A percentile compares a stretch with the other conserved stretches of the same genome.
phyloP scores from a whole-genome alignment of 2,797 vertebrate genomes.

The Poecile montanus region DNA sequence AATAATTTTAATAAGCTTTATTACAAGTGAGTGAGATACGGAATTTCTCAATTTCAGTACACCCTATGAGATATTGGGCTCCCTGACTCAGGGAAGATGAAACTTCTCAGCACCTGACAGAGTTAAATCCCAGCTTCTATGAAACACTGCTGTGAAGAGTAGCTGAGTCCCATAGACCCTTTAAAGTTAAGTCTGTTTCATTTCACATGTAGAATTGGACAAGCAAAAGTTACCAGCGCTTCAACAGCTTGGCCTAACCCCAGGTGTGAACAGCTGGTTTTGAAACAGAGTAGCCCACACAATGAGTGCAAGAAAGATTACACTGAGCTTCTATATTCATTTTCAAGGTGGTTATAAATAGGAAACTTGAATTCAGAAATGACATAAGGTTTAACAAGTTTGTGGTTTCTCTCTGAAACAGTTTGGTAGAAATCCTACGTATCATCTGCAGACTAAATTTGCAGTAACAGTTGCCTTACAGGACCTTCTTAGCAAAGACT shows the following conservation, averaged over 20 bases:
- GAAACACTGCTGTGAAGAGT: background rate
- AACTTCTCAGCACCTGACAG: background rate
- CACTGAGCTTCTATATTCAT: background rate
- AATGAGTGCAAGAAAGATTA: background rate
- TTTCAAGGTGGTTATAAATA: background rate
- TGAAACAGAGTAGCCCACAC: conserved; percentile 26
- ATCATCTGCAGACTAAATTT: background rate
- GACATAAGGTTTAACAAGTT: background rate
- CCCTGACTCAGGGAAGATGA: background rate
- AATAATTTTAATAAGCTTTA: conserved; percentile 55
- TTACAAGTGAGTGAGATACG: background rate
- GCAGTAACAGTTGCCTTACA: background rate
- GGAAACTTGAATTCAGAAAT: background rate
- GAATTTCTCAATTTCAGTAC: conserved; percentile 29
- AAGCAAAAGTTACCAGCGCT: conserved; percentile 32
- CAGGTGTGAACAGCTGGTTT: conserved; percentile 42
- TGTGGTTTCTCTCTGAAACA: background rate
- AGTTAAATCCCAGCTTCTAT: conserved; percentile 1
- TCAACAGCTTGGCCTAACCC: conserved; percentile 21
- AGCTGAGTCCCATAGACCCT: background rate
- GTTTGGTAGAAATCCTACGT: background rate
- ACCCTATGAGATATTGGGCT: background rate
- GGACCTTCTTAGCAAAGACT: background rate
- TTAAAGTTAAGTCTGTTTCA: background rate
- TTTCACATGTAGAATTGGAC: background rate